Percentiles rank a stretch among this genome's conserved stretches.
These are phyloP conservation scores for Anisognathus igniventris DNA, from an alignment of 2,797 vertebrate species.

Conservation along the genomic window DNA sequence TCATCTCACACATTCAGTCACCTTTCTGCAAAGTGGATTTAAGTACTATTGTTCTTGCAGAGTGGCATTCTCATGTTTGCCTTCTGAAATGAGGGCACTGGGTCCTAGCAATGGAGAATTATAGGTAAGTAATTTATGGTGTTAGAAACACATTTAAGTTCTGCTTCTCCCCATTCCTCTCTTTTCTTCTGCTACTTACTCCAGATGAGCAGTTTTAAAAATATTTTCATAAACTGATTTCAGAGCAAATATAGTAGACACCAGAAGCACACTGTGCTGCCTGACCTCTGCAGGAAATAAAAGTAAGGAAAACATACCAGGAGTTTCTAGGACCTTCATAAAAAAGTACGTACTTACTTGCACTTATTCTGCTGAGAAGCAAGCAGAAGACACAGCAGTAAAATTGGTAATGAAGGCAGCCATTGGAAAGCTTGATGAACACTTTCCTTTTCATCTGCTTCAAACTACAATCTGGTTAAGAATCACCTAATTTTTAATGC, in stretches of 20 bases:
- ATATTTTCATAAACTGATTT: neutral
- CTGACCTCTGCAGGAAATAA: neutral
- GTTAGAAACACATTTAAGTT: neutral
- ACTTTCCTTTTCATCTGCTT: neutral
- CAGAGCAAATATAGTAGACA: neutral
- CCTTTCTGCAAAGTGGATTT: neutral
- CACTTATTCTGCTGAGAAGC: neutral
- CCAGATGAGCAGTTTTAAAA: neutral
- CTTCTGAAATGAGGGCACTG: neutral
- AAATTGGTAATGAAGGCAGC: neutral
- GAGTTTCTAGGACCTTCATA: neutral
- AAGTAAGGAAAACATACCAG: neutral
- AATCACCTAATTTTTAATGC: neutral
- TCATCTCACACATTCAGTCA: neutral
- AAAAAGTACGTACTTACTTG: neutral
- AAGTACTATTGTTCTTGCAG: neutral
- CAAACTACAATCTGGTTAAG: neutral
- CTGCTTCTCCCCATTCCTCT: neutral
- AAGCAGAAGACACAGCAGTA: neutral
- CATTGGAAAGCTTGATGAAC: neutral
- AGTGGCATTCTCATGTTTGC: rapidly evolving
- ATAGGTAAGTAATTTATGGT: neutral
- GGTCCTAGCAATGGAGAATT: neutral
- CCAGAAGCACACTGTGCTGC: neutral
- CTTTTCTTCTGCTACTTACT: neutral